phyloP scores from a whole-genome alignment of 2,888 invertebrate genomes.

The Bruchidius siliquastri region DNA sequence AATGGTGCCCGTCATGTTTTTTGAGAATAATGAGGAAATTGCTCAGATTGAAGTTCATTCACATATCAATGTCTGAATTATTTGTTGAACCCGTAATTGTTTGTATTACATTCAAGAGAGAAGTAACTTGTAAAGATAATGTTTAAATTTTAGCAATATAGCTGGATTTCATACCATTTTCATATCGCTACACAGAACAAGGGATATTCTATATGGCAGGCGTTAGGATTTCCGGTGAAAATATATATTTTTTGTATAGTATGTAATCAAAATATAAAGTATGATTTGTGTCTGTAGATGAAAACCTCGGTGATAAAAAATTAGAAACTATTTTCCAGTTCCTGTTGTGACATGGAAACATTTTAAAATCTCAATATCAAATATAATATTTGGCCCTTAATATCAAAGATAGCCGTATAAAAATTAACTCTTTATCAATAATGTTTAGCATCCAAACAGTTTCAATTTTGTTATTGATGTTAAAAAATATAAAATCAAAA shows the following conservation, averaged over 20 bases:
- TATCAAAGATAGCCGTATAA: neutral
- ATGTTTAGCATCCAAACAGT: conserved; percentile 8
- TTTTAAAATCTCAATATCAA: neutral
- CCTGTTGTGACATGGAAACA: neutral
- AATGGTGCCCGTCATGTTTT: too few species aligned
- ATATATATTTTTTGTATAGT: conserved; percentile 27
- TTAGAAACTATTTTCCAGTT: neutral
- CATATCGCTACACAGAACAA: conserved; percentile 29
- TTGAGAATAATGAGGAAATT: too few species aligned
- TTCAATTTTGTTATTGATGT: neutral
- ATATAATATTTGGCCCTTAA: neutral
- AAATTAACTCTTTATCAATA: conserved; percentile 10
- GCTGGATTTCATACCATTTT: neutral
- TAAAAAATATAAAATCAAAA: neutral
- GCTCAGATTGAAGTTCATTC: too few species aligned
- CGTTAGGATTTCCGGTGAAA: conserved; percentile 30
- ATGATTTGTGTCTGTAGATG: neutral
- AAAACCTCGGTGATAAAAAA: too few species aligned
- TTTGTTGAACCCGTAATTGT: too few species aligned
- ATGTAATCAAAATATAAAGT: neutral
- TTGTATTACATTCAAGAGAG: neutral
- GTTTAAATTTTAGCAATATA: too few species aligned
- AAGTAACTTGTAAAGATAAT: too few species aligned
- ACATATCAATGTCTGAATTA: too few species aligned
- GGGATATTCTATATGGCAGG: conserved; percentile 33